Conservation (phyloP, 1,140 invertebrate genomes). For the Ceratina calcarata region DNA sequence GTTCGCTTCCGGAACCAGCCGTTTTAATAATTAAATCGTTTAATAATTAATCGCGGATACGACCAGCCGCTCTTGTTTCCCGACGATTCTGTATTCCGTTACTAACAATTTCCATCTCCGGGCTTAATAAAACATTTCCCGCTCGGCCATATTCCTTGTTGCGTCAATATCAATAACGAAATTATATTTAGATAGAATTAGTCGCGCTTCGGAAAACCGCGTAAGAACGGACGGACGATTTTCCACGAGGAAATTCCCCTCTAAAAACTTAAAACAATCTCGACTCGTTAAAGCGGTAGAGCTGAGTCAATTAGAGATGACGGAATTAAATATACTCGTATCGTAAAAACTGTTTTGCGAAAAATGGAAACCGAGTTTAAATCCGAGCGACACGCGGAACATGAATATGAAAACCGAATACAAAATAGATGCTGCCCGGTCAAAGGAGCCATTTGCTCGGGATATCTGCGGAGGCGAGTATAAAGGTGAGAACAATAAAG, state of each 20-base stretch:
- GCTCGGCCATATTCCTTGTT: not conserved
- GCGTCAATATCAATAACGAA: not conserved
- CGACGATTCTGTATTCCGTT: not conserved
- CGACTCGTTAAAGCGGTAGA: too few relatives aligned
- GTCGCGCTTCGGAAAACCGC: not conserved
- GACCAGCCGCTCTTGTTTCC: not conserved
- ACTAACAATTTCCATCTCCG: not conserved
- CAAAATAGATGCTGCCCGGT: too few relatives aligned
- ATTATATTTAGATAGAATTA: not conserved
- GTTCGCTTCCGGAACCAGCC: constrained; percentile 1
- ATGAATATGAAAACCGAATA: too few relatives aligned
- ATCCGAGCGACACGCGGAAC: too few relatives aligned
- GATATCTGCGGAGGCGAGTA: not conserved
- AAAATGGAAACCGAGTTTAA: too few relatives aligned
- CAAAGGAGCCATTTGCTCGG: too few relatives aligned
- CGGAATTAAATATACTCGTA: too few relatives aligned
- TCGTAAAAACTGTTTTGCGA: too few relatives aligned
- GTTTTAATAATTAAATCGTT: constrained; percentile 4
- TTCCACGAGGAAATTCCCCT: too few relatives aligned
- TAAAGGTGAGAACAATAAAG: constrained; percentile 5
- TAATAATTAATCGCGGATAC: not conserved
- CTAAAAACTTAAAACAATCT: too few relatives aligned
- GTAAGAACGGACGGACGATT: too few relatives aligned
- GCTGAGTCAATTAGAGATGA: too few relatives aligned
- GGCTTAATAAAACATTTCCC: not conserved